Evolutionary conservation across 2,888 invertebrate genomes (phyloP).

Genomic region (Perizoma flavofasciatum): DNA sequence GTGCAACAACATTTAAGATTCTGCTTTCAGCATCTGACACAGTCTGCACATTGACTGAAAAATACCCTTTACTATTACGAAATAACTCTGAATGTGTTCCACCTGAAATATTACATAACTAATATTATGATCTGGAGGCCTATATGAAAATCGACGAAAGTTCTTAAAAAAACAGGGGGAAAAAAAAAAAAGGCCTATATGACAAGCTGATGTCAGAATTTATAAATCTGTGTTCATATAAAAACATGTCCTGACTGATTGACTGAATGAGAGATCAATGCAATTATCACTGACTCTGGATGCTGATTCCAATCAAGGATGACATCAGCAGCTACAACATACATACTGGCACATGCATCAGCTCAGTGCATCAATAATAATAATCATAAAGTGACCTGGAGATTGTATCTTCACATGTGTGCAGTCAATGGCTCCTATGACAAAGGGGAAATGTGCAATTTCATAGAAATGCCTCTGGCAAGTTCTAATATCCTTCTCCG

Average conservation of each 20-base stretch:
- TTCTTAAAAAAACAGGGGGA: too few species aligned
- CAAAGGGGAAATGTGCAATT: neutral
- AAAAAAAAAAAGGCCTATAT: too few species aligned
- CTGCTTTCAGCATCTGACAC: conserved; percentile 15
- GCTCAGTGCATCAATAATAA: neutral
- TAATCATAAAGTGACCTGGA: neutral
- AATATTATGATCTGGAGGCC: too few species aligned
- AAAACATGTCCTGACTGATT: too few species aligned
- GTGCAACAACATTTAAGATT: conserved; percentile 1
- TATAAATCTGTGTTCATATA: too few species aligned
- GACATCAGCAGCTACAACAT: too few species aligned
- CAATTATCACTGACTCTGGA: too few species aligned
- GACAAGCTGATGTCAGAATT: too few species aligned
- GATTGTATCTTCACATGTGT: neutral
- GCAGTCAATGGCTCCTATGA: neutral
- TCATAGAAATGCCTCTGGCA: conserved; percentile 6
- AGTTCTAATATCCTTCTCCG: neutral
- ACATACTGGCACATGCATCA: too few species aligned
- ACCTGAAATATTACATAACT: conserved; percentile 9
- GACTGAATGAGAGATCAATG: too few species aligned
- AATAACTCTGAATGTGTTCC: conserved; percentile 22
- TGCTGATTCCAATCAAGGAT: too few species aligned
- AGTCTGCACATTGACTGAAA: conserved; percentile 25
- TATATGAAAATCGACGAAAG: too few species aligned
- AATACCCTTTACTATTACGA: conserved; percentile 21